A percentile compares a stretch with the other conserved stretches of the same genome.
Conservation (phyloP, 2,888 invertebrate genomes). For the Glaucopsyche alexis region DNA sequence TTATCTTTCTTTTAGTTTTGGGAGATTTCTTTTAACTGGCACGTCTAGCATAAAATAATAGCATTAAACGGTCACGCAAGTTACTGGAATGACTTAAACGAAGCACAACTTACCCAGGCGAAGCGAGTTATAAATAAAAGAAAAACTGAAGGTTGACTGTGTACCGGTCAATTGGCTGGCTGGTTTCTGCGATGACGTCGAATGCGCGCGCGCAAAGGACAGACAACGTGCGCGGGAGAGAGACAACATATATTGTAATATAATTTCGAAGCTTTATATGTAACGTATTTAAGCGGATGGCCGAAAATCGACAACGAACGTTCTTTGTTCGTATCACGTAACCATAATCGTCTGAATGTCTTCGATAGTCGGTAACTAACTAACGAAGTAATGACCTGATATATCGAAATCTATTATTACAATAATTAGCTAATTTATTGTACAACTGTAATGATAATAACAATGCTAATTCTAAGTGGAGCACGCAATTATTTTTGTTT, state of each 20-base stretch:
- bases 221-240: constrained; percentile 45
- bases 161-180: constrained; percentile 79
- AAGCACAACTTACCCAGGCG: constrained; percentile 72
- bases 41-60: neutral
- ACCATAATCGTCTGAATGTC: constrained; percentile 52
- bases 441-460: constrained; percentile 10
- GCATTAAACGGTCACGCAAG: constrained; percentile 38
- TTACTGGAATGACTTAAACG: constrained; percentile 48
- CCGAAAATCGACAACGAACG: constrained; percentile 73
- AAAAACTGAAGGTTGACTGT: constrained; percentile 80
- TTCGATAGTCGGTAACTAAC: constrained; percentile 47
- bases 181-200: constrained; percentile 78
- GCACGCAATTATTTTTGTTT: constrained; percentile 27
- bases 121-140: constrained; percentile 78
- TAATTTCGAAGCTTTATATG: constrained; percentile 74
- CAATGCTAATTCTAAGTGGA: constrained; percentile 19
- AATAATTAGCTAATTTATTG: neutral
- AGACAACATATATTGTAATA: constrained; percentile 59
- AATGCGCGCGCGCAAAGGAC: constrained; percentile 54
- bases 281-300: constrained; percentile 64
- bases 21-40: too few relatives aligned
- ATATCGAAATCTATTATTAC: neutral
- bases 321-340: constrained; percentile 59
- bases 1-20: too few relatives aligned
- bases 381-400: constrained; percentile 13